Conservation (phyloP, 92 coral and sea anemone species). For the Actinernus sp. region DNA sequence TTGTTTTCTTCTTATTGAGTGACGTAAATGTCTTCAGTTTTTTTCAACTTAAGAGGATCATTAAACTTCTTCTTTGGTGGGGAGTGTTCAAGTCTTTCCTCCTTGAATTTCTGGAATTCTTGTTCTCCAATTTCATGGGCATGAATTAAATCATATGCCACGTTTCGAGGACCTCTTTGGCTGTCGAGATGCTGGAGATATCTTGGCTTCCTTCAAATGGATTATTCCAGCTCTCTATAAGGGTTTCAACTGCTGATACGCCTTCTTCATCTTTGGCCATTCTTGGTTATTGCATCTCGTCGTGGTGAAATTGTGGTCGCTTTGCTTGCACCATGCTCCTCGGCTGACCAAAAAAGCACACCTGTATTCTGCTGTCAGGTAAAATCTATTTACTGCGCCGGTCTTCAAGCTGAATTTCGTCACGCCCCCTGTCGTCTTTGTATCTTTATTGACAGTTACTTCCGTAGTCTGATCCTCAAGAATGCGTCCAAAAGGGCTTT, state of each 20-base stretch:
- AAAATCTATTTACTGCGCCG: too few species aligned
- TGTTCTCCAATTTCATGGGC: slow-evolving; percentile 27
- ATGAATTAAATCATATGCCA: slow-evolving; percentile 9
- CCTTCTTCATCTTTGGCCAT: slow-evolving; percentile 43
- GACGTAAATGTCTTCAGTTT: slow-evolving; percentile 42
- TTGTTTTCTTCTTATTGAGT: slow-evolving; percentile 31
- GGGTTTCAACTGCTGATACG: slow-evolving; percentile 45
- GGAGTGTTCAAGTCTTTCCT: slow-evolving; percentile 25
- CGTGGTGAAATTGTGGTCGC: slow-evolving; percentile 37
- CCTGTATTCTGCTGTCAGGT: slow-evolving; percentile 65
- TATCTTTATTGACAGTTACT: slow-evolving; percentile 47
- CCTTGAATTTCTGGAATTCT: slow-evolving; percentile 20
- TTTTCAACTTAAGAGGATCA: not conserved
- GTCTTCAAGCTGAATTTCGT: too few species aligned
- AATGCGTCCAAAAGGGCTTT: slow-evolving; percentile 47
- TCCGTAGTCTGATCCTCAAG: slow-evolving; percentile 55
- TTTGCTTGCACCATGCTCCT: slow-evolving; percentile 40
- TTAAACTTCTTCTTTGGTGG: slow-evolving; percentile 42
- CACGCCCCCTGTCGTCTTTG: slow-evolving; percentile 24
- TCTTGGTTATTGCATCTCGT: slow-evolving; percentile 46
- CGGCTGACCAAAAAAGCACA: slow-evolving; percentile 35
- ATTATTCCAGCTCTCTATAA: slow-evolving; percentile 55
- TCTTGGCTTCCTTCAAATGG: slow-evolving; percentile 37
- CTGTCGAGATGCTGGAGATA: slow-evolving; percentile 38
- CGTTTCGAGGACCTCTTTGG: slow-evolving; percentile 25